These are phyloP conservation scores for Drosophila robusta DNA, from an alignment of 2,888 invertebrate genomes.

Conservation along the genomic window DNA sequence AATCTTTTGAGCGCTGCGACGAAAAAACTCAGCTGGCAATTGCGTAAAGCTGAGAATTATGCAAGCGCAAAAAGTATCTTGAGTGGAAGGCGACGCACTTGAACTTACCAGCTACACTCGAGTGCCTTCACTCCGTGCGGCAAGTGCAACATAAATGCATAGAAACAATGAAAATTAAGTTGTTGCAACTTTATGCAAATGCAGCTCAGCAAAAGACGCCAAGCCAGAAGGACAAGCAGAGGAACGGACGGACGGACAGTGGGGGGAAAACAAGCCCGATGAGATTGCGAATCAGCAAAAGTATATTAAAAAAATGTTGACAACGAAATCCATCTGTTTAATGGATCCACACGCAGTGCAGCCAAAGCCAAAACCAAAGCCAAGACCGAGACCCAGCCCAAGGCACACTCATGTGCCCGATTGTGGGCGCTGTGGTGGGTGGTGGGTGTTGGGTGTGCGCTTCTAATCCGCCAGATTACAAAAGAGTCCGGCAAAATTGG, in stretches of 20 bases:
- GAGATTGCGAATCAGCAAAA: conserved; percentile 33
- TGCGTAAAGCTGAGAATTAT: conserved; percentile 19
- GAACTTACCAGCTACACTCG: conserved; percentile 60
- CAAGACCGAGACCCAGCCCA: conserved; percentile 25
- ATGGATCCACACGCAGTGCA: conserved; percentile 50
- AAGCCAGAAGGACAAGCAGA: conserved; percentile 24
- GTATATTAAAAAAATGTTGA: conserved; percentile 71
- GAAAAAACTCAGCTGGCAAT: neutral
- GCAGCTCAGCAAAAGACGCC: conserved; percentile 9
- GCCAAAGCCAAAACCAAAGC: conserved; percentile 24
- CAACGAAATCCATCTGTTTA: conserved; percentile 80
- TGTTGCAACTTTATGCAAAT: conserved; percentile 74
- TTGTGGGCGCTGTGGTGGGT: conserved; percentile 30
- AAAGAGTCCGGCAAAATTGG: conserved; percentile 56
- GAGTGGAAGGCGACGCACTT: conserved; percentile 53
- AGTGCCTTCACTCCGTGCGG: conserved; percentile 43
- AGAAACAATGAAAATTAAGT: conserved; percentile 77
- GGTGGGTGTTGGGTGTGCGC: conserved; percentile 27
- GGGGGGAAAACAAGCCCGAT: conserved; percentile 15
- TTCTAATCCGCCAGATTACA: conserved; percentile 74
- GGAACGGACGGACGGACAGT: neutral
- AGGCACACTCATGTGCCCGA: conserved; percentile 22
- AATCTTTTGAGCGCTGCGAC: neutral
- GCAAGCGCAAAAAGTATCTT: conserved; percentile 27
- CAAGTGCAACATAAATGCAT: conserved; percentile 78